These are phyloP conservation scores for Pelecanoides urinatrix DNA, from an alignment of 2,113 vertebrate species.

Conservation along the genomic window DNA sequence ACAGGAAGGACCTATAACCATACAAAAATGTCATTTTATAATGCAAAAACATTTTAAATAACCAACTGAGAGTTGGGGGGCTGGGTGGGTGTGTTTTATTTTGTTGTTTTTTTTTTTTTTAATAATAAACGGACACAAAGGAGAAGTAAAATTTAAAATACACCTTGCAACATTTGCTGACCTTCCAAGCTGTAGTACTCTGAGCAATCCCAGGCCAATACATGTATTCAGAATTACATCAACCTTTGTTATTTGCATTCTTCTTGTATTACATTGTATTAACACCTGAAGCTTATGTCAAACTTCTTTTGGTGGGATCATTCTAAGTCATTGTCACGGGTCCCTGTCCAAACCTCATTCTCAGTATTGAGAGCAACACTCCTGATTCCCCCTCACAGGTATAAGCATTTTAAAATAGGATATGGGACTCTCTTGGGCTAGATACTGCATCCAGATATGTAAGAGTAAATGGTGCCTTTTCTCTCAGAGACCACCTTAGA, in stretches of 20 bases:
- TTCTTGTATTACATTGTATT: background rate
- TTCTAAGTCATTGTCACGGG: background rate
- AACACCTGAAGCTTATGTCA: background rate
- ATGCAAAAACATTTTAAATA: background rate
- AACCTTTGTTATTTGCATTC: background rate
- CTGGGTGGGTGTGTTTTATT: no score
- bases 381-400: background rate
- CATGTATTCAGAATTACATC: background rate
- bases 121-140: background rate
- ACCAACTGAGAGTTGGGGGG: accelerated
- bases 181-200: background rate
- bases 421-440: background rate
- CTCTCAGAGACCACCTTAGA: background rate
- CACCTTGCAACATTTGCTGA: background rate
- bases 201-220: background rate
- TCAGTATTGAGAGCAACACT: background rate
- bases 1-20: background rate
- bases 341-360: background rate
- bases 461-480: background rate
- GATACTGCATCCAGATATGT: accelerated
- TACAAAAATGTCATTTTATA: background rate
- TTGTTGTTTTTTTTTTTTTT: no score
- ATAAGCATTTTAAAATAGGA: background rate
- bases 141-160: background rate
- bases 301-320: background rate